Evolutionary conservation across 1,140 invertebrate genomes (phyloP).

Genomic region (Drosophila sucinea): DNA sequence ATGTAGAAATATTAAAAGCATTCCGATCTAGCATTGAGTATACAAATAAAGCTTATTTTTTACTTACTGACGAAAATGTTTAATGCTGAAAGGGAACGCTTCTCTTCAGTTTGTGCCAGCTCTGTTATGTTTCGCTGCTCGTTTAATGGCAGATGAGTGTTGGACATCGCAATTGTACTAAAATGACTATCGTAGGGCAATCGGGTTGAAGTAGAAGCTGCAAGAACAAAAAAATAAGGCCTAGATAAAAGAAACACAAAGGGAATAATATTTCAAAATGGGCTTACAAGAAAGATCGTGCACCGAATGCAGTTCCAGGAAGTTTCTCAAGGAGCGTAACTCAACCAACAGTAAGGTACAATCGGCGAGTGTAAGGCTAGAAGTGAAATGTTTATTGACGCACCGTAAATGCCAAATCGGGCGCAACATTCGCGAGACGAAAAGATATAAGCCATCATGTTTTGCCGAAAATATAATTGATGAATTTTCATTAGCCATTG

Average conservation of each 20-base stretch:
- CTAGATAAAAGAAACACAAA: neutral
- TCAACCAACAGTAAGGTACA: slow-evolving; percentile 84
- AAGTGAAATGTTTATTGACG: slow-evolving; percentile 84
- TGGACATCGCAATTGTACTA: slow-evolving; percentile 46
- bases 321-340: slow-evolving; percentile 83
- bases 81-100: slow-evolving; percentile 90
- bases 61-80: slow-evolving; percentile 88
- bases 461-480: slow-evolving; percentile 86
- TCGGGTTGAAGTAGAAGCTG: slow-evolving; percentile 41
- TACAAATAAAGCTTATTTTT: neutral
- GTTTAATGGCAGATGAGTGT: slow-evolving; percentile 46
- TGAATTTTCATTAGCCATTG: slow-evolving; percentile 47
- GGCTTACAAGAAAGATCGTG: slow-evolving; percentile 71
- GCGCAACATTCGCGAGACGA: slow-evolving; percentile 92
- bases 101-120: slow-evolving; percentile 85
- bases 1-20: neutral
- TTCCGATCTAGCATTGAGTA: neutral
- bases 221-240: neutral
- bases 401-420: slow-evolving; percentile 91
- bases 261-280: neutral
- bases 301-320: slow-evolving; percentile 83
- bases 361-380: slow-evolving; percentile 84
- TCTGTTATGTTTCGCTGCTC: slow-evolving; percentile 82
- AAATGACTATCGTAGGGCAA: slow-evolving; percentile 60
- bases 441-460: slow-evolving; percentile 96